These are phyloP conservation scores for Macrotis lagotis DNA, from an alignment of 2,113 vertebrate genomes.

Conservation along the genomic window DNA sequence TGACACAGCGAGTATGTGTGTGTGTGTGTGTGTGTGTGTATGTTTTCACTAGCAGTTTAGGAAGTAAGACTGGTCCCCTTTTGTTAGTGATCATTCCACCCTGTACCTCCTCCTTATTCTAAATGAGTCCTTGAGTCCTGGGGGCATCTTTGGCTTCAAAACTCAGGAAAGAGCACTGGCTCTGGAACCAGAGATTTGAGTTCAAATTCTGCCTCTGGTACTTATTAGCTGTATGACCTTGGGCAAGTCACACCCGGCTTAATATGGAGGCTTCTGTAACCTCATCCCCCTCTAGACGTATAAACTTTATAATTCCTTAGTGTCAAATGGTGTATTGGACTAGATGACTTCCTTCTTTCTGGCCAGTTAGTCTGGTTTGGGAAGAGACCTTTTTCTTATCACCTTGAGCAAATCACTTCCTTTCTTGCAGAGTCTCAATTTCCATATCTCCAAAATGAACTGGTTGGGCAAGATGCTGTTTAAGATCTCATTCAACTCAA, in stretches of 20 bases:
- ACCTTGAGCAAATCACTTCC: background rate
- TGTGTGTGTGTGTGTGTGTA: no score
- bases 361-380: background rate
- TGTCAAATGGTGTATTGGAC: background rate
- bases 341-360: background rate
- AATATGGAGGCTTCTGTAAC: background rate
- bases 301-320: background rate
- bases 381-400: background rate
- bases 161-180: background rate
- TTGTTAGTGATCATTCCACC: background rate
- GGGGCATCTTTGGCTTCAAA: background rate
- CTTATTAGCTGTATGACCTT: background rate
- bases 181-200: background rate
- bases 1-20: background rate
- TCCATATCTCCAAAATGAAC: background rate
- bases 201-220: background rate
- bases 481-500: background rate
- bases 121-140: background rate
- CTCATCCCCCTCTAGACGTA: background rate
- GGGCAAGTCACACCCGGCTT: background rate
- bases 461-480: background rate
- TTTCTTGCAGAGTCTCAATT: background rate
- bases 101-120: background rate
- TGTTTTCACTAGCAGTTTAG: background rate
- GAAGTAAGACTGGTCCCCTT: background rate